phyloP scores from a whole-genome alignment of 2,113 vertebrate genomes.

The Spea multiplicata region DNA sequence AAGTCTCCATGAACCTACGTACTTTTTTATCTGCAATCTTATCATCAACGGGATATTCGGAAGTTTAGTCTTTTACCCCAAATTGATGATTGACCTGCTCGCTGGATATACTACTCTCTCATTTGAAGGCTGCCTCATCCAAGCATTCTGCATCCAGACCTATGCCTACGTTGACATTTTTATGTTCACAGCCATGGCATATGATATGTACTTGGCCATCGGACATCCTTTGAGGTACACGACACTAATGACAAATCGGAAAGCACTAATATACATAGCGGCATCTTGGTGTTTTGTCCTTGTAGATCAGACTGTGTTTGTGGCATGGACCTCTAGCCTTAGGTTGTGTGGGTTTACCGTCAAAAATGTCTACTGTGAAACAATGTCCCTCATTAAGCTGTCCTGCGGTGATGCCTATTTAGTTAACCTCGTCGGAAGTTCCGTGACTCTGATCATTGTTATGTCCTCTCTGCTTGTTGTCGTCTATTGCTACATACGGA shows the following conservation, averaged over 20 bases:
- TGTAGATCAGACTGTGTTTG: neutral
- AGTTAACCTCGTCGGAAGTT: neutral
- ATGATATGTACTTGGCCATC: conserved; percentile 22
- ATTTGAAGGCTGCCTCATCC: neutral
- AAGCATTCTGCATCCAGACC: neutral
- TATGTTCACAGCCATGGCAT: conserved; percentile 5
- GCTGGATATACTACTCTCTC: neutral
- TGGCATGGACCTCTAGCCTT: neutral
- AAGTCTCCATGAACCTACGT: conserved; percentile 16
- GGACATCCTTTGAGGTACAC: neutral
- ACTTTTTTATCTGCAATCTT: conserved; percentile 13
- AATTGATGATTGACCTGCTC: conserved; percentile 8
- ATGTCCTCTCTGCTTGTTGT: neutral
- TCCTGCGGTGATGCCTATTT: neutral
- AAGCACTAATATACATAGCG: neutral
- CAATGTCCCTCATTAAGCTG: neutral
- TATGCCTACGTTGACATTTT: neutral
- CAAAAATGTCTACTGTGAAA: conserved; percentile 25
- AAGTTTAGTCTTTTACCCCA: neutral
- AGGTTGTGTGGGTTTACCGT: neutral
- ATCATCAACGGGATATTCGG: conserved; percentile 2
- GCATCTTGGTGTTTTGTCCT: neutral
- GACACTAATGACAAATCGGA: neutral
- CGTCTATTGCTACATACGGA: conserved; percentile 9
- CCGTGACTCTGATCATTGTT: neutral